phyloP scores from a whole-genome alignment of 2,888 invertebrate genomes.

The Chaitophorus viminalis region DNA sequence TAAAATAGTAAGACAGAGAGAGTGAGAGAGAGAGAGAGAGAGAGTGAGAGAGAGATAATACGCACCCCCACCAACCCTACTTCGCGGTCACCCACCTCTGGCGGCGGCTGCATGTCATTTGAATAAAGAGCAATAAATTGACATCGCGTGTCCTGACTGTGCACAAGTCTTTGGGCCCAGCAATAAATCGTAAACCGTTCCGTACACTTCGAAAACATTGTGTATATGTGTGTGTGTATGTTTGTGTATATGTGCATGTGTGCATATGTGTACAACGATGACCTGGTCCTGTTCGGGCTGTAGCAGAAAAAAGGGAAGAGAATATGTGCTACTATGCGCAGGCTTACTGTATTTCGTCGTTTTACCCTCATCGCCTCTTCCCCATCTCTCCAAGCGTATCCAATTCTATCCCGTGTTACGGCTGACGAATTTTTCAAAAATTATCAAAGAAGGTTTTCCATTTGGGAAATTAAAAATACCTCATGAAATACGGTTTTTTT shows the following conservation, averaged over 20 bases:
- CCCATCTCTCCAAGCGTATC: not conserved
- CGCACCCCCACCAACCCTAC: not conserved
- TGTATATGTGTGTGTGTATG: not conserved
- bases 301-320: slow-evolving; percentile 12
- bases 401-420: slow-evolving; percentile 19
- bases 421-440: slow-evolving; percentile 46
- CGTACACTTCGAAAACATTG: slow-evolving; percentile 30
- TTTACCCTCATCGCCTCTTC: not conserved
- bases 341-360: not conserved
- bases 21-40: not conserved
- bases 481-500: not conserved
- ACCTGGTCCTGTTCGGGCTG: not conserved
- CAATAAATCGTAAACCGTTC: slow-evolving; percentile 52
- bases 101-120: slow-evolving; percentile 42
- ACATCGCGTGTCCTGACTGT: slow-evolving; percentile 56
- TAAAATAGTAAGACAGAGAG: not conserved
- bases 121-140: slow-evolving; percentile 62
- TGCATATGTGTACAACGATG: slow-evolving; percentile 3
- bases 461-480: slow-evolving; percentile 51
- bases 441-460: slow-evolving; percentile 40
- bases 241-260: too few relatives aligned
- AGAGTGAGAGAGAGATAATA: slow-evolving; percentile 1
- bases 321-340: not conserved
- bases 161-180: slow-evolving; percentile 47
- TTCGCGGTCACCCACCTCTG: not conserved